These are phyloP conservation scores for Anoplopoma fimbria DNA, from an alignment of 2,113 vertebrate genomes.

Conservation along the genomic window DNA sequence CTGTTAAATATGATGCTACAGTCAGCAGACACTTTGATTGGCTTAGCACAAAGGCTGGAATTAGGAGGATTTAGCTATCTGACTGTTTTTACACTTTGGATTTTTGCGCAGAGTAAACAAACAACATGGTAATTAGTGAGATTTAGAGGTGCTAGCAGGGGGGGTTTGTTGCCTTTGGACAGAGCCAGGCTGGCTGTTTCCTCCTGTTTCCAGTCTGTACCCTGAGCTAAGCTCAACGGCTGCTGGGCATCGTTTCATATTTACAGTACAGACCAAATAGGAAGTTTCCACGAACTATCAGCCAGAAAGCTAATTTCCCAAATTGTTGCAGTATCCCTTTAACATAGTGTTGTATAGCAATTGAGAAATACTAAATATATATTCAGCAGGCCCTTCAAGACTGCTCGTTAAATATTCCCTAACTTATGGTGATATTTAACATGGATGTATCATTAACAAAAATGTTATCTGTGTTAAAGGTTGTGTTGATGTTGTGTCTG, in stretches of 20 bases:
- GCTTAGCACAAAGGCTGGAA: neutral
- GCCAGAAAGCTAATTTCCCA: neutral
- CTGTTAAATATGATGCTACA: neutral
- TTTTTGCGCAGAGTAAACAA: neutral
- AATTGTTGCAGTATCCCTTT: neutral
- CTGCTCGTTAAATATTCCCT: neutral
- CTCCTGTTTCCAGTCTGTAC: neutral
- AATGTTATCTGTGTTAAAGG: conserved; percentile 3
- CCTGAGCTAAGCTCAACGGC: neutral
- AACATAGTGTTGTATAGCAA: neutral
- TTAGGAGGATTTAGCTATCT: neutral
- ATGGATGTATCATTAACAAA: neutral
- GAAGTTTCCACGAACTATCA: neutral
- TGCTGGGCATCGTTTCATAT: neutral
- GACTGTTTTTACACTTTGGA: neutral
- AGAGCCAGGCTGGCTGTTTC: neutral
- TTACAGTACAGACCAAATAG: neutral
- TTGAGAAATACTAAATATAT: neutral
- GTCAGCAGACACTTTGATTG: neutral
- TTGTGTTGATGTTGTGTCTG: conserved; percentile 11
- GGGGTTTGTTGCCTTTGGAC: neutral
- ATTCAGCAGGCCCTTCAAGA: neutral
- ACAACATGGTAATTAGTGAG: neutral
- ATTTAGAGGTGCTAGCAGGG: neutral
- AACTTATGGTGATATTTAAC: neutral